A percentile compares a stretch with the other conserved stretches of the same genome.
Conservation (phyloP, 2,888 invertebrate species). For the Oligia strigilis region DNA sequence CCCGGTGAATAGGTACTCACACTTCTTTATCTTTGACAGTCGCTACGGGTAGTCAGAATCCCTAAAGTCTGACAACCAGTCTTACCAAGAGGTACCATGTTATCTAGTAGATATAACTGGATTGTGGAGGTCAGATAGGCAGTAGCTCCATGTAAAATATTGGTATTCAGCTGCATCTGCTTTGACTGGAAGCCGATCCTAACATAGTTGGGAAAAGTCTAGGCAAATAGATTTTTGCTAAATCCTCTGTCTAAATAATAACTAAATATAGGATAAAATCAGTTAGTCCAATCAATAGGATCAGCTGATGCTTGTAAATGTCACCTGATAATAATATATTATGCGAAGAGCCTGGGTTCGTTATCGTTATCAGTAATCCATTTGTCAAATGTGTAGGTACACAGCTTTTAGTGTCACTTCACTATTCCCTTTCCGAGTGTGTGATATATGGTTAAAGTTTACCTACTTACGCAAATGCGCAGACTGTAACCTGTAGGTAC, state of each 20-base stretch:
- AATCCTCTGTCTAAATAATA: not conserved
- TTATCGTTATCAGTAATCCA: slow-evolving; percentile 68
- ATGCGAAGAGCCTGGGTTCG: slow-evolving; percentile 38
- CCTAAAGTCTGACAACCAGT: not conserved
- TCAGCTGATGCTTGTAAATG: slow-evolving; percentile 49
- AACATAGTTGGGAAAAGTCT: not conserved
- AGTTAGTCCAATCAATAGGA: slow-evolving; percentile 63
- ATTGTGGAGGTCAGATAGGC: not conserved
- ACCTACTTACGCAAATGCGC: no score
- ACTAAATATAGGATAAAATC: not conserved
- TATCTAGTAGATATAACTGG: not conserved
- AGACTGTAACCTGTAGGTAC: no score
- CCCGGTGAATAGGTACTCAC: not conserved
- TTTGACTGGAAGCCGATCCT: not conserved
- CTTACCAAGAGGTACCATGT: not conserved
- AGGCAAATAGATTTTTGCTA: not conserved
- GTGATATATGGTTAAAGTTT: no score
- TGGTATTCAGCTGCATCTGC: not conserved
- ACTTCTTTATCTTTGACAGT: not conserved
- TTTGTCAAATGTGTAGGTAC: slow-evolving; percentile 56
- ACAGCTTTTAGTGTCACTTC: slow-evolving; percentile 58
- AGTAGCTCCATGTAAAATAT: not conserved
- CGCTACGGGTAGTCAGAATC: not conserved
- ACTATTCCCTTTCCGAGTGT: slow-evolving; percentile 8
- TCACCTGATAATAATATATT: slow-evolving; percentile 48